These are phyloP conservation scores for Lepidurus packardi DNA, from an alignment of 1,140 invertebrate genomes.

Conservation along the genomic window DNA sequence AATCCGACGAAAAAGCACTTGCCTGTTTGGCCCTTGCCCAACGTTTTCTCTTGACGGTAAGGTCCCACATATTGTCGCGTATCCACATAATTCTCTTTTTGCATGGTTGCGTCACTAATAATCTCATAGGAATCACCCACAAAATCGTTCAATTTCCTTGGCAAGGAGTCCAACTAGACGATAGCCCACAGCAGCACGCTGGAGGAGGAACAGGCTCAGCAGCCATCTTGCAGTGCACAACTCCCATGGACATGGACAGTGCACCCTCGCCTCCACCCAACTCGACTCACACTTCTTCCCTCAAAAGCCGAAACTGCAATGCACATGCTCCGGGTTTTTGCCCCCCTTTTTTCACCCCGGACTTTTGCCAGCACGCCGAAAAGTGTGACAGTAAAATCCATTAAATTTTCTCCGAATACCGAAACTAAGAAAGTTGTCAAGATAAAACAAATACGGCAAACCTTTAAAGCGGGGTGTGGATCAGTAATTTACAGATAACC, in stretches of 20 bases:
- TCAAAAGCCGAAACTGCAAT: neutral
- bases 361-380: neutral
- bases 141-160: conserved; percentile 1
- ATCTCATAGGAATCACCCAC: neutral
- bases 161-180: neutral
- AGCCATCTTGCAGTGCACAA: conserved; percentile 24
- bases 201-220: conserved; percentile 22
- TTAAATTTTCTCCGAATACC: conserved; percentile 2
- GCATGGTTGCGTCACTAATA: conserved; percentile 38
- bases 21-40: conserved; percentile 99
- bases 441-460: neutral
- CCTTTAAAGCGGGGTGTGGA: neutral
- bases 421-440: neutral
- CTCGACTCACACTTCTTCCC: conserved; percentile 6
- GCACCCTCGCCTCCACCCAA: conserved; percentile 16
- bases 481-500: neutral
- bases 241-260: conserved; percentile 18
- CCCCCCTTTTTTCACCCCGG: neutral
- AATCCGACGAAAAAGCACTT: conserved; percentile 40
- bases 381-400: neutral
- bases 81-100: conserved; percentile 50
- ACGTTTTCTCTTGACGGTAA: conserved; percentile 95
- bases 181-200: conserved; percentile 13
- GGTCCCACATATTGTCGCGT: conserved; percentile 94
- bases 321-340: neutral